phyloP scores from a whole-genome alignment of 2,888 invertebrate genomes.

The Sphaerophoria rueppellii region DNA sequence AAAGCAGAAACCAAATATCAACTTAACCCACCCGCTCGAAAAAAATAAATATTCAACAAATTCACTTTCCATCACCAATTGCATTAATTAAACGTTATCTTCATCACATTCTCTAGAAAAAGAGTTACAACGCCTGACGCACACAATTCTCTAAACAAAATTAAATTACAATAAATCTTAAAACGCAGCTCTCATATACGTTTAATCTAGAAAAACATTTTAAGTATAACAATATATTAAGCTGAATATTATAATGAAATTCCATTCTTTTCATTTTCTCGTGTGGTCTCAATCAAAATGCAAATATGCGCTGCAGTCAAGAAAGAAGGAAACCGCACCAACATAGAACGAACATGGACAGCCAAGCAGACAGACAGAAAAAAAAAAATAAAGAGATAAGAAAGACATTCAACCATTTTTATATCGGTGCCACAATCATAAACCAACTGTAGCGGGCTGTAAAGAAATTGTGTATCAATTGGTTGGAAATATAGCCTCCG shows the following conservation, averaged over 20 bases:
- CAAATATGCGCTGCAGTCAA: constrained; percentile 51
- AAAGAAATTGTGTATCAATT: constrained; percentile 58
- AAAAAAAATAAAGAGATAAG: constrained; percentile 46
- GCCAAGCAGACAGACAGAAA: not conserved
- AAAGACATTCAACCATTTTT: constrained; percentile 63
- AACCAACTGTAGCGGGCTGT: constrained; percentile 26
- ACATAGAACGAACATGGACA: constrained; percentile 27
- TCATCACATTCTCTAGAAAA: not conserved
- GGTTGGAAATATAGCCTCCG: constrained; percentile 59
- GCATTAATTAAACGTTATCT: constrained; percentile 6
- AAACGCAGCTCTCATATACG: constrained; percentile 8
- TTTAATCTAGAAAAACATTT: constrained; percentile 20
- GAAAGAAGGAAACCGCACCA: constrained; percentile 32
- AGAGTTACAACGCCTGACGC: not conserved
- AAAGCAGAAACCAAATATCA: too few relatives aligned
- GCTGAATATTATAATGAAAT: constrained; percentile 60
- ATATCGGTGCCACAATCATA: constrained; percentile 62
- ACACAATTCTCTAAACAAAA: constrained; percentile 13
- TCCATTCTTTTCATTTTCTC: constrained; percentile 55
- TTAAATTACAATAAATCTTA: constrained; percentile 19
- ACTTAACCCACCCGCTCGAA: too few relatives aligned
- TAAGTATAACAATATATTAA: constrained; percentile 43
- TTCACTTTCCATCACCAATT: constrained; percentile 28
- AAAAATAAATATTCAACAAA: not conserved
- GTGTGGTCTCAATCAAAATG: constrained; percentile 73